Conservation (phyloP, 2,888 invertebrate genomes). For the Eupithecia dodoneata region DNA sequence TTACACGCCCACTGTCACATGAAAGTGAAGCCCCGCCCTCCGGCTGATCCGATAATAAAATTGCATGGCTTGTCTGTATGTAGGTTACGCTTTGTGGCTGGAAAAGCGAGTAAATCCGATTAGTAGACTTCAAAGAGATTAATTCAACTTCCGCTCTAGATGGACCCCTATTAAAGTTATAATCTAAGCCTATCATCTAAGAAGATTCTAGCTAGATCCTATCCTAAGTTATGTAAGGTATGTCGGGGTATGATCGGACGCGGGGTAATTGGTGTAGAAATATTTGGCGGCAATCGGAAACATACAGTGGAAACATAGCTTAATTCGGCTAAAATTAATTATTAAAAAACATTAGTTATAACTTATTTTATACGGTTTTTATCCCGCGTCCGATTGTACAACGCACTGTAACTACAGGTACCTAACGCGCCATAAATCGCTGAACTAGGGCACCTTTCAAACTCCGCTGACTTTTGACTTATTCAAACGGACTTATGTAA, state of each 20-base stretch:
- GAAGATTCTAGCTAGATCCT: neutral
- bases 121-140: constrained; percentile 8
- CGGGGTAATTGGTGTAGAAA: too few species aligned
- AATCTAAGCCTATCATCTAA: neutral
- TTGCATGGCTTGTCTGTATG: constrained; percentile 22
- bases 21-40: constrained; percentile 31
- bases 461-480: too few species aligned
- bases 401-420: too few species aligned
- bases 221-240: neutral
- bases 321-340: too few species aligned
- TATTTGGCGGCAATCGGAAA: too few species aligned
- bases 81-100: constrained; percentile 13
- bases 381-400: too few species aligned
- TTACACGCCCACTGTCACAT: constrained; percentile 33
- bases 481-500: too few species aligned
- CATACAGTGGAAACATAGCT: too few species aligned
- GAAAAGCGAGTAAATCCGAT: constrained; percentile 2
- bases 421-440: too few species aligned
- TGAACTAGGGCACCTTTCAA: too few species aligned
- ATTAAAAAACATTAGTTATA: too few species aligned
- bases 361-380: too few species aligned
- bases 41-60: constrained; percentile 35
- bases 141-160: neutral
- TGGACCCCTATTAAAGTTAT: neutral
- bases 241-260: neutral